Percentiles rank a stretch among this genome's conserved stretches.
Evolutionary conservation across 1,140 invertebrate species (phyloP).

Genomic region (Colletes latitarsis): DNA sequence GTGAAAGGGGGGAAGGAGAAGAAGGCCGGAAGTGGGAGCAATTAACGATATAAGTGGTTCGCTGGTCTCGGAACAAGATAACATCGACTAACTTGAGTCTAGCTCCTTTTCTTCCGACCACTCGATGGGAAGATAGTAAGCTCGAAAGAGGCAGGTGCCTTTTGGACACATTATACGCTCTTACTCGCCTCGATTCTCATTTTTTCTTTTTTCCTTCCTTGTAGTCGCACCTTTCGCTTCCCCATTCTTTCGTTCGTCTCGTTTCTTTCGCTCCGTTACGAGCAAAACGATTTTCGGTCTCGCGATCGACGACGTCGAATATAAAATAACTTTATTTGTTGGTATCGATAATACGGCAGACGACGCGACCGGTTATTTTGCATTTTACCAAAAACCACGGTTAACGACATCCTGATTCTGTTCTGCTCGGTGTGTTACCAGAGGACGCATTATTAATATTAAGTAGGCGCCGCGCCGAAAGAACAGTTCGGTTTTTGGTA

Average conservation of each 20-base stretch:
- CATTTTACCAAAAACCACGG: constrained; percentile 60
- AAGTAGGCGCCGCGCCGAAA: constrained; percentile 37
- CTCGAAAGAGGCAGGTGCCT: constrained; percentile 76
- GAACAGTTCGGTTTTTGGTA: neutral
- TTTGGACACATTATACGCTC: constrained; percentile 77
- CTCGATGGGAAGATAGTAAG: constrained; percentile 73
- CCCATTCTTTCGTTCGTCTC: neutral
- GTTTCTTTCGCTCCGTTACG: neutral
- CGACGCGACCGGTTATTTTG: constrained; percentile 51
- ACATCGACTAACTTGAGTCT: constrained; percentile 71
- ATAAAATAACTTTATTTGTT: constrained; percentile 61
- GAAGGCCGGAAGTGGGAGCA: constrained; percentile 79
- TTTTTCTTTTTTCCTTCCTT: constrained; percentile 55
- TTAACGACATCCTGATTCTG: constrained; percentile 29
- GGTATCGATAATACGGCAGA: constrained; percentile 2
- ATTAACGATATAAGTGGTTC: constrained; percentile 82
- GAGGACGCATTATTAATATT: constrained; percentile 58
- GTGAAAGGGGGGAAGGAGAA: neutral
- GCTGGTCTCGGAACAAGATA: constrained; percentile 75
- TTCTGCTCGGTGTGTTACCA: constrained; percentile 14
- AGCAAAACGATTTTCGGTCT: neutral
- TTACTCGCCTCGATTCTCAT: constrained; percentile 64
- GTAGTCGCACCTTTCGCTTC: neutral
- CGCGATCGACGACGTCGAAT: constrained; percentile 1
- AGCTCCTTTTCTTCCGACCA: constrained; percentile 71